Evolutionary conservation across 2,888 invertebrate species (phyloP).

Genomic region (Frankliniella intonsa): DNA sequence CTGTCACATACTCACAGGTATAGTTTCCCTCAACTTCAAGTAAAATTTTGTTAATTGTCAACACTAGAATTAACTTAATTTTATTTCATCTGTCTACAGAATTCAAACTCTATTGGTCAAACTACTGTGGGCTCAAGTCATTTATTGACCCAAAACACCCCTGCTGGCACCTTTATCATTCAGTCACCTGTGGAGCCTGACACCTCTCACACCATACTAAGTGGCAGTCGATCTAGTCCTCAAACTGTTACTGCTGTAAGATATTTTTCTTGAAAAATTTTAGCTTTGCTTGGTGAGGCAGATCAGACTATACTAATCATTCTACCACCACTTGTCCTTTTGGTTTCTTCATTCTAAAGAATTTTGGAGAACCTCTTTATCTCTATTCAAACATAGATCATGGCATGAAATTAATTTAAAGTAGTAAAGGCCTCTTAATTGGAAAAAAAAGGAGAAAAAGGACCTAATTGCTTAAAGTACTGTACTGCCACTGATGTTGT

Average conservation of each 20-base stretch:
- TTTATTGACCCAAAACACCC: conserved; percentile 38
- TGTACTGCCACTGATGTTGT: no score
- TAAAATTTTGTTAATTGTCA: not conserved
- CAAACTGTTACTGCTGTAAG: conserved; percentile 65
- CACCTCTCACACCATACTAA: conserved; percentile 53
- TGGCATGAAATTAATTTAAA: no score
- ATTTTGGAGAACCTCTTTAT: no score
- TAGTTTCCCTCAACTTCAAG: conserved; percentile 28
- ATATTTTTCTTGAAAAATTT: conserved; percentile 36
- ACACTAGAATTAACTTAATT: not conserved
- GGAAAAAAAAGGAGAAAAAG: no score
- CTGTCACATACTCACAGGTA: conserved; percentile 61
- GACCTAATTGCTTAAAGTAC: no score
- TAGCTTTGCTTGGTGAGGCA: conserved; percentile 28
- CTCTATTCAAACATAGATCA: no score
- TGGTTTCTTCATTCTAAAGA: no score
- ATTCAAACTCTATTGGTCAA: conserved; percentile 40
- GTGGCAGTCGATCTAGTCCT: conserved; percentile 60
- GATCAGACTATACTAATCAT: not conserved
- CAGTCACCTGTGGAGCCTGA: conserved; percentile 63
- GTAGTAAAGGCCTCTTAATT: no score
- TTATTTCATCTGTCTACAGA: conserved; percentile 37
- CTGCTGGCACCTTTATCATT: conserved; percentile 58
- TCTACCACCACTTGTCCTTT: not conserved
- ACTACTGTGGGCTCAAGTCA: conserved; percentile 33